Evolutionary conservation across 1,140 invertebrate genomes (phyloP), one percentile per base, ranked within the genome.

Genomic region (Heliothis virescens): DNA sequence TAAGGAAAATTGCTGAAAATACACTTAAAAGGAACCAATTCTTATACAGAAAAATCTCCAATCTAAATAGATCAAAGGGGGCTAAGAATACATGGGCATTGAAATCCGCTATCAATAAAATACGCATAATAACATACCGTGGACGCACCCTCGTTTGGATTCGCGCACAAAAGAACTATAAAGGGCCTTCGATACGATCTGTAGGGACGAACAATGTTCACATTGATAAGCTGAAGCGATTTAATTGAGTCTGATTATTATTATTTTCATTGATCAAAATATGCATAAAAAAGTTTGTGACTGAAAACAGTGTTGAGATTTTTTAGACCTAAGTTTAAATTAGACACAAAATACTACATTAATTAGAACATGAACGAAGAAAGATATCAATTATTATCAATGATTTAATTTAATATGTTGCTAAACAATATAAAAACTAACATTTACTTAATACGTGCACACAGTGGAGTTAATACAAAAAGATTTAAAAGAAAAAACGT

Each of bases 61-160:
- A 52, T 75, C 73, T 47, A n/a, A 62, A 60, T 76, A 76, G 41
- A 76, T 76, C 57, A 75, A 62, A 75, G 72, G 65, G 59, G 48
- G 65, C 4, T 13, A 34, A 26, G 11, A 76, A 76, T 76, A 47
- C 16, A 76, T 65, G 15, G 59, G 48, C 26, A 52, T 76, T 62
- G 74, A 76, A 65, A 76, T 76, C 48, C 47, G 48, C 74, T 76
- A 77, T 77, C 81, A 82, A 82, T 82, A 82, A 82, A 82, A 82
- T 63, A 82, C 81, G 71, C 65, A 82, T 82, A 80, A 80, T 82
- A 76, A 69, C 53, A 60, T 69, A 69, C 63, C 52, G 34, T 57
- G 63, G 75, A 78, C 50, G 71, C 69, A 67, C 74, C 78, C 81
- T 74, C 71, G 80, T 79, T 80, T 60, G 79, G 79, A 72, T 78